These are phyloP conservation scores for Darevskia nairensis DNA, from an alignment of 2,797 vertebrate species.

Conservation along the genomic window DNA sequence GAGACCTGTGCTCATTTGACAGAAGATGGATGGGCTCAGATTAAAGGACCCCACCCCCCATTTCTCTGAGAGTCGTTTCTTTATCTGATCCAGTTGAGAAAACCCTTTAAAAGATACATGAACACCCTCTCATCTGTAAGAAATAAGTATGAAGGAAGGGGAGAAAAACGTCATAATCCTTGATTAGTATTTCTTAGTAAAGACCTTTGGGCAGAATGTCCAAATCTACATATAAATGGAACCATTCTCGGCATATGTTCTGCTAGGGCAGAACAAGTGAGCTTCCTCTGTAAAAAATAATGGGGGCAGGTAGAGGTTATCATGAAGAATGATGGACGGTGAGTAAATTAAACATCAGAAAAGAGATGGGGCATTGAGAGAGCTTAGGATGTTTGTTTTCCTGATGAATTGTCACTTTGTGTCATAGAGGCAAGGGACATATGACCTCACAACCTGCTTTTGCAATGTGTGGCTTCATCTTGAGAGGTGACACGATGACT, in stretches of 20 bases:
- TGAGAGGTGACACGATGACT: background rate
- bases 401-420: conserved; percentile 35
- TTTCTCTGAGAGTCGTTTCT: conserved; percentile 39
- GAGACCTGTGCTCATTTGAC: conserved; percentile 17
- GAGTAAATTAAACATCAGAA: conserved; percentile 46
- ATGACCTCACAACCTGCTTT: background rate
- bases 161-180: conserved; percentile 22
- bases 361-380: background rate
- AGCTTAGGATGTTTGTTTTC: conserved; percentile 6
- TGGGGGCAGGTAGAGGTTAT: conserved; percentile 33
- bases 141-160: conserved; percentile 13
- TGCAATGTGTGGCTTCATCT: background rate
- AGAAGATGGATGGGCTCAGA: conserved; percentile 28
- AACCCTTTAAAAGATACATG: conserved; percentile 41
- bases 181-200: conserved; percentile 29
- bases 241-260: conserved; percentile 10
- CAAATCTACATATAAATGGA: conserved; percentile 43
- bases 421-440: background rate
- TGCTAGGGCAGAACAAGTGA: background rate
- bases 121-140: conserved; percentile 13
- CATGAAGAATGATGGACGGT: background rate
- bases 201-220: background rate
- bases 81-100: conserved; percentile 32
- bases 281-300: conserved; percentile 33
- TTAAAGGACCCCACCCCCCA: background rate